These are phyloP conservation scores for Botia almorhae DNA, from an alignment of 2,797 vertebrate genomes.

Conservation along the genomic window DNA sequence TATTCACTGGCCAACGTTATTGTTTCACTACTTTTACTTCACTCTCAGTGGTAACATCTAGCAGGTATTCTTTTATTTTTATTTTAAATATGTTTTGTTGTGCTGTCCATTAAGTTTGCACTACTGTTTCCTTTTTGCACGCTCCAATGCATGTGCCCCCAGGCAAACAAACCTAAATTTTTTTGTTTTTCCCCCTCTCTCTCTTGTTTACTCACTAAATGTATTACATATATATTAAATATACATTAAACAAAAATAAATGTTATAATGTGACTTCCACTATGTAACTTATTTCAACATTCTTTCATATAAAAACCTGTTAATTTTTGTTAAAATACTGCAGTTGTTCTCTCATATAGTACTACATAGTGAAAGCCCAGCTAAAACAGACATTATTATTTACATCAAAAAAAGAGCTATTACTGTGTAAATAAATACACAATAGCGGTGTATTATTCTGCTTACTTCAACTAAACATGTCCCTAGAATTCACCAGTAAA, in stretches of 20 bases:
- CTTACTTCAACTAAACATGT: constrained; percentile 9
- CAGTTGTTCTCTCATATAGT: too few relatives aligned
- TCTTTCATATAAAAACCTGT: neutral
- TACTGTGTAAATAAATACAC: constrained; percentile 25
- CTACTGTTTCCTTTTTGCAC: constrained; percentile 5
- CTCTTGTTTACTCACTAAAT: neutral
- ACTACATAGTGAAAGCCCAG: neutral
- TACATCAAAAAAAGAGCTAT: constrained; percentile 13
- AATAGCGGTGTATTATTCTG: constrained; percentile 9
- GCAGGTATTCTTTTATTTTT: constrained; percentile 31
- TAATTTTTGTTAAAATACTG: neutral
- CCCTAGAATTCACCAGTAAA: constrained; percentile 12
- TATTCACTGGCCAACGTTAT: neutral
- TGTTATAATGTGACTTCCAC: neutral
- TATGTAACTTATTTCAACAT: neutral
- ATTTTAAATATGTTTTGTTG: constrained; percentile 34
- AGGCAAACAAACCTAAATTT: neutral
- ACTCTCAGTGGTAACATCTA: neutral
- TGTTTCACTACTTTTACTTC: constrained; percentile 12
- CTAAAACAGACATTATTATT: constrained; percentile 5
- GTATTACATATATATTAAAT: neutral
- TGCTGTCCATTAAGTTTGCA: neutral
- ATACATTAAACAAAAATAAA: neutral
- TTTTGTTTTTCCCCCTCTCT: neutral
- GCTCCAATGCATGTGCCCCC: neutral